Evolutionary conservation across 2,888 invertebrate species (phyloP).

Genomic region (Netelia melanura): DNA sequence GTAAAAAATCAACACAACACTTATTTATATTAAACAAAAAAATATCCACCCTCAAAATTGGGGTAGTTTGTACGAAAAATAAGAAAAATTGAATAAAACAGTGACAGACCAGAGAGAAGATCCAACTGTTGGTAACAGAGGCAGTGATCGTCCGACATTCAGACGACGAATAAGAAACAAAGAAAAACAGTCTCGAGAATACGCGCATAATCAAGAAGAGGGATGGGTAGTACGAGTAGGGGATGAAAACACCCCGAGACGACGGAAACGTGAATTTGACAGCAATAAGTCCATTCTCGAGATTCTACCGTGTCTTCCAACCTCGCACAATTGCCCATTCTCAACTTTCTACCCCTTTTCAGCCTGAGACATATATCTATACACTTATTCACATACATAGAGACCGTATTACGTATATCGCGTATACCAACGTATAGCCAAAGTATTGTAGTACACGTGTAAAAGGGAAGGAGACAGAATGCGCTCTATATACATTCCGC

Average conservation of each 20-base stretch:
- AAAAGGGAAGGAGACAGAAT: constrained; percentile 24
- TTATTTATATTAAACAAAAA: no score
- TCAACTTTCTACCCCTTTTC: constrained; percentile 20
- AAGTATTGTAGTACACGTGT: not conserved
- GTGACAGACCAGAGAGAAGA: no score
- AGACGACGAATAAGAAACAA: not conserved
- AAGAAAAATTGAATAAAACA: no score
- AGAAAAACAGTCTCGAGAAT: not conserved
- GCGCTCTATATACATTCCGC: not conserved
- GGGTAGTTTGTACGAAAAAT: no score
- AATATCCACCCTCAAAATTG: no score
- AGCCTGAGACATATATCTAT: constrained; percentile 1
- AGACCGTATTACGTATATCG: not conserved
- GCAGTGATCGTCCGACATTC: not conserved
- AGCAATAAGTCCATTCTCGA: constrained; percentile 48
- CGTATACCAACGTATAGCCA: not conserved
- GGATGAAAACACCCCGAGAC: constrained; percentile 14
- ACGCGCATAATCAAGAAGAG: not conserved
- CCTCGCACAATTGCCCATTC: constrained; percentile 40
- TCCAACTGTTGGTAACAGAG: not conserved
- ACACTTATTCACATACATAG: constrained; percentile 2
- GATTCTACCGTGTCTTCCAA: not conserved
- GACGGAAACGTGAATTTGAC: constrained; percentile 57
- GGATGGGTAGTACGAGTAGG: not conserved
- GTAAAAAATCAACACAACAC: no score